Evolutionary conservation across 2,797 vertebrate genomes (phyloP).

Genomic region (Aviceda leuphotes): DNA sequence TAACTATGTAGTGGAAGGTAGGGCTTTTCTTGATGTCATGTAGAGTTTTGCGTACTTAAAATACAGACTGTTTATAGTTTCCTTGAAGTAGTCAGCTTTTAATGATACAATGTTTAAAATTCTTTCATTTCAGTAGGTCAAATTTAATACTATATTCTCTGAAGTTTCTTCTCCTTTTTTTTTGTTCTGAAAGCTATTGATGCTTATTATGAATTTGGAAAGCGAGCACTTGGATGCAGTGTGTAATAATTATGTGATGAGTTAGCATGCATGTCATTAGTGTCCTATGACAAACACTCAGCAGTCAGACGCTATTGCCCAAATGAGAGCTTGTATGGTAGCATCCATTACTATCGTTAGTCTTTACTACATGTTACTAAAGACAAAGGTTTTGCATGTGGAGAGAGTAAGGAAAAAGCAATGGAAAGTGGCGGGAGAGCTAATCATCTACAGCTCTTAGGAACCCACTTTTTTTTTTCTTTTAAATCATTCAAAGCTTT

Average conservation of each 20-base stretch:
- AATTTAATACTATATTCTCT: neutral
- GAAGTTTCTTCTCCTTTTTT: neutral
- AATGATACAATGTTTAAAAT: neutral
- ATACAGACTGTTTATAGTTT: neutral
- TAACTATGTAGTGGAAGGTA: accelerated
- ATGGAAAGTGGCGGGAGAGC: neutral
- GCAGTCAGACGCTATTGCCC: neutral
- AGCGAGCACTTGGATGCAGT: neutral
- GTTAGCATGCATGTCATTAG: neutral
- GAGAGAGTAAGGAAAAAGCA: neutral
- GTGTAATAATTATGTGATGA: neutral
- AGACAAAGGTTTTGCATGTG: neutral
- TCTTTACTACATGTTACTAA: neutral
- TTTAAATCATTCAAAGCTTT: neutral
- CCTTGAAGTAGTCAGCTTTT: neutral
- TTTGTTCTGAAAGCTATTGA: neutral
- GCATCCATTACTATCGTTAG: neutral
- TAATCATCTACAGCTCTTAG: neutral
- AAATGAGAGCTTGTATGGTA: neutral
- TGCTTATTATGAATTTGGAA: neutral
- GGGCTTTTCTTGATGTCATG: neutral
- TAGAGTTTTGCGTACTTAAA: neutral
- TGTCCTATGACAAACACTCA: neutral
- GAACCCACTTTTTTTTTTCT: neutral
- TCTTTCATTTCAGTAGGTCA: neutral